These are phyloP conservation scores for Microcaecilia unicolor DNA, from an alignment of 2,797 vertebrate genomes.

Conservation along the genomic window DNA sequence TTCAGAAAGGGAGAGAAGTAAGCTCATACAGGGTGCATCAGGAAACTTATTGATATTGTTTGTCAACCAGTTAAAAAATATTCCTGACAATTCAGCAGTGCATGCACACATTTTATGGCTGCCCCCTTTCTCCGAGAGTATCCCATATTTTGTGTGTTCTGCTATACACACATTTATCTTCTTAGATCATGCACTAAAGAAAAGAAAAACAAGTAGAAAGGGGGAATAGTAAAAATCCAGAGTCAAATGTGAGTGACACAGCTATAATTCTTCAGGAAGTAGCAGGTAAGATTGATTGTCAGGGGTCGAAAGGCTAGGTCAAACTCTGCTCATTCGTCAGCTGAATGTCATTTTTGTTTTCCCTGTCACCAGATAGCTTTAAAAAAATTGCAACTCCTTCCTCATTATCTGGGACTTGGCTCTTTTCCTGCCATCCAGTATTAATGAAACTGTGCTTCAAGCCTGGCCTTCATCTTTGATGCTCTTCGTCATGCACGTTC, in stretches of 20 bases:
- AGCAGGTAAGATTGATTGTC: slow-evolving; percentile 88
- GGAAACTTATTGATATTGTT: slow-evolving; percentile 14
- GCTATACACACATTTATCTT: slow-evolving; percentile 39
- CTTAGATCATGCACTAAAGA: slow-evolving; percentile 29
- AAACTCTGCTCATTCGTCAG: slow-evolving; percentile 79
- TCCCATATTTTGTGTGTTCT: slow-evolving; percentile 30
- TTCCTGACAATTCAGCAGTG: slow-evolving; percentile 36
- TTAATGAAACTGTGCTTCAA: slow-evolving; percentile 67
- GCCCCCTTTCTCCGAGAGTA: slow-evolving; percentile 12
- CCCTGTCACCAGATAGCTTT: slow-evolving; percentile 69
- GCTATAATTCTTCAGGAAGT: slow-evolving; percentile 74
- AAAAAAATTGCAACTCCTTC: slow-evolving; percentile 65
- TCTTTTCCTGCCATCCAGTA: slow-evolving; percentile 64
- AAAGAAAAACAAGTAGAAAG: slow-evolving; percentile 28
- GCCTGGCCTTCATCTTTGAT: slow-evolving; percentile 74
- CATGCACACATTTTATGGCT: slow-evolving; percentile 30
- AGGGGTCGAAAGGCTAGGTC: slow-evolving; percentile 94
- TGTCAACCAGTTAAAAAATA: slow-evolving; percentile 29
- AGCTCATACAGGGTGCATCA: too few species aligned
- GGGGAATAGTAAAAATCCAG: slow-evolving; percentile 62
- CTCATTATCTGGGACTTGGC: slow-evolving; percentile 67
- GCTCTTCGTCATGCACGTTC: slow-evolving; percentile 42
- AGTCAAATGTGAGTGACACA: slow-evolving; percentile 68
- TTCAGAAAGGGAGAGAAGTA: too few species aligned
- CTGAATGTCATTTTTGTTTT: slow-evolving; percentile 94